These are phyloP conservation scores for Bubalus kerabau DNA, from an alignment of 2,113 vertebrate species.

Conservation along the genomic window DNA sequence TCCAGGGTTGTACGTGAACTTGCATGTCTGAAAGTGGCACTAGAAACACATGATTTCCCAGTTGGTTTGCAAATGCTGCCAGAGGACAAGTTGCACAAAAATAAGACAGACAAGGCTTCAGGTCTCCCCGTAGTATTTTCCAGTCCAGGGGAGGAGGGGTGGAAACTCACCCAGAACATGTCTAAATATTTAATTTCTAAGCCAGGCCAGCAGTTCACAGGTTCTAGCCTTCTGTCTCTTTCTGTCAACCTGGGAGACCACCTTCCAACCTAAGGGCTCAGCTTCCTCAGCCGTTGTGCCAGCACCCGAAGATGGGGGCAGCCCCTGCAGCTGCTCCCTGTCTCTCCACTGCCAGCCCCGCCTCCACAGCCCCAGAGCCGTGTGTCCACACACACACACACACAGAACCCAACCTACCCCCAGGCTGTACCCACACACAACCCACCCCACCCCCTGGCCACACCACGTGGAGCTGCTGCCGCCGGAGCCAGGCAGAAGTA, in stretches of 20 bases:
- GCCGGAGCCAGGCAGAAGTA: not conserved
- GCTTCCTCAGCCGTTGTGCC: not conserved
- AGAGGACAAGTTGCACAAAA: not conserved
- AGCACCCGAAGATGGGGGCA: too few species aligned
- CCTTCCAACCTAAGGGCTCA: not conserved
- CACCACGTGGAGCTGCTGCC: not conserved
- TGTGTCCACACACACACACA: not conserved
- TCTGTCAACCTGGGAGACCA: not conserved
- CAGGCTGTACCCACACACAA: not conserved
- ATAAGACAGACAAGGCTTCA: not conserved
- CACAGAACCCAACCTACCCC: not conserved
- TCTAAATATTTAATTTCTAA: not conserved
- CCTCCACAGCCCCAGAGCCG: not conserved
- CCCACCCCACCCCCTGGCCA: not conserved
- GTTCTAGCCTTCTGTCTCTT: not conserved
- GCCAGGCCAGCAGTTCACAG: not conserved
- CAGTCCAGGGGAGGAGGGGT: not conserved
- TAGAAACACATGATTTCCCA: not conserved
- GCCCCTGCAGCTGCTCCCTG: rapidly evolving
- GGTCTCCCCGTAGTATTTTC: not conserved
- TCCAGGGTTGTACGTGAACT: not conserved
- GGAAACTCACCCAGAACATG: not conserved
- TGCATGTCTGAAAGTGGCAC: not conserved
- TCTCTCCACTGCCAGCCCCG: not conserved
- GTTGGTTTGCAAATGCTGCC: not conserved